Percentiles rank a stretch among this genome's conserved stretches.
These are phyloP conservation scores for Masticophis lateralis DNA, from an alignment of 2,797 vertebrate genomes.

Conservation along the genomic window DNA sequence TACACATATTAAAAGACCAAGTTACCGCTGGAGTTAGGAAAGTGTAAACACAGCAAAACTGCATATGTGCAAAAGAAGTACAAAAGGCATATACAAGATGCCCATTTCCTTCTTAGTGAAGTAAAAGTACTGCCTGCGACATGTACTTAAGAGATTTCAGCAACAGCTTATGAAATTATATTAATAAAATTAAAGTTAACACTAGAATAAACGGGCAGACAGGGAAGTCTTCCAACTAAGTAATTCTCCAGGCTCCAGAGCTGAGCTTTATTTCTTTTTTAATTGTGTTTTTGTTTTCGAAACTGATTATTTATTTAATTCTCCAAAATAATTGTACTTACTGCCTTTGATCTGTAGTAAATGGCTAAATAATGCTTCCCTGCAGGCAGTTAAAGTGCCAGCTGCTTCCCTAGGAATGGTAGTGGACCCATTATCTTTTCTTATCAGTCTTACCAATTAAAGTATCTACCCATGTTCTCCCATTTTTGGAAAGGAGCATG, in stretches of 20 bases:
- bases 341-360: slow-evolving; percentile 59
- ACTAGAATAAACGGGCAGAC: slow-evolving; percentile 52
- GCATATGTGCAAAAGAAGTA: neutral
- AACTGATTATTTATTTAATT: slow-evolving; percentile 55
- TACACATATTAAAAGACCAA: neutral
- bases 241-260: slow-evolving; percentile 55
- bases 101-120: slow-evolving; percentile 19
- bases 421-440: slow-evolving; percentile 47
- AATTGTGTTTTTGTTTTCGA: slow-evolving; percentile 46
- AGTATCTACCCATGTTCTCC: slow-evolving; percentile 61
- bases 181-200: slow-evolving; percentile 60
- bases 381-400: slow-evolving; percentile 54
- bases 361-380: slow-evolving; percentile 55
- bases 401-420: slow-evolving; percentile 53
- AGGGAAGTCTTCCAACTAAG: slow-evolving; percentile 40
- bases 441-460: slow-evolving; percentile 60
- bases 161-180: slow-evolving; percentile 57
- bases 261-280: slow-evolving; percentile 32
- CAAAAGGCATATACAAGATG: neutral
- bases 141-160: slow-evolving; percentile 35
- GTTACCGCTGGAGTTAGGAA: neutral
- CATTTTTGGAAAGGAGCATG: slow-evolving; percentile 47
- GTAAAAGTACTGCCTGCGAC: slow-evolving; percentile 35
- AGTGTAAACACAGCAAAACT: neutral
- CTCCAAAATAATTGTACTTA: slow-evolving; percentile 59